These are phyloP conservation scores for Menidia beryllina DNA, from an alignment of 2,113 vertebrate genomes.

Conservation along the genomic window DNA sequence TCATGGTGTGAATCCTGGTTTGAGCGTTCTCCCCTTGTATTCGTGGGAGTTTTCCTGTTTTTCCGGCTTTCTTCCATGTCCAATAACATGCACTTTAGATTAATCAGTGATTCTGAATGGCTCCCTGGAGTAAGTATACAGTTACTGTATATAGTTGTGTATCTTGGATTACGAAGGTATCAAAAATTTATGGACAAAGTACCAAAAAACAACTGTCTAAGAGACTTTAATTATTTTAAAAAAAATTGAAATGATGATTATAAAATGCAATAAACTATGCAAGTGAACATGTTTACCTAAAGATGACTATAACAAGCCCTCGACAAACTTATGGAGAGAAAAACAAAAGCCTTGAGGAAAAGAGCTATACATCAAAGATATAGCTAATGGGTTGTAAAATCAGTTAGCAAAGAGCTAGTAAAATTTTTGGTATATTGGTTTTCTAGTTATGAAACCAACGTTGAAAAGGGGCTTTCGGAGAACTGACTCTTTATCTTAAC, in stretches of 20 bases:
- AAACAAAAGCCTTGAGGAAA: background rate
- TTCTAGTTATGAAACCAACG: slow-evolving; percentile 39
- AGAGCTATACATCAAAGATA: slow-evolving; percentile 12
- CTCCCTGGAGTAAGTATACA: too few relatives aligned
- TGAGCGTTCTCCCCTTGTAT: too few relatives aligned
- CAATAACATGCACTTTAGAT: too few relatives aligned
- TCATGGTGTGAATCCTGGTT: too few relatives aligned
- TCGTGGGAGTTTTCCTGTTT: too few relatives aligned
- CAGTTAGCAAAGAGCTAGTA: slow-evolving; percentile 30
- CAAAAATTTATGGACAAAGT: too few relatives aligned
- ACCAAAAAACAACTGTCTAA: background rate
- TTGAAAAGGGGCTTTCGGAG: too few relatives aligned
- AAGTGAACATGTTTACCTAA: slow-evolving; percentile 5
- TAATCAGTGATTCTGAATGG: too few relatives aligned
- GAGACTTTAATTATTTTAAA: background rate
- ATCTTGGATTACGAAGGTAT: too few relatives aligned
- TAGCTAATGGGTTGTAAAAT: slow-evolving; percentile 46
- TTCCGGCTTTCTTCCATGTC: too few relatives aligned
- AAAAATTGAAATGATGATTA: too few relatives aligned
- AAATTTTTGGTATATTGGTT: slow-evolving; percentile 42
- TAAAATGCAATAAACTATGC: background rate
- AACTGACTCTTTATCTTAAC: slow-evolving; percentile 25
- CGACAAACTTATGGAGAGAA: slow-evolving; percentile 10
- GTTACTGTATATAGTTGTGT: too few relatives aligned
- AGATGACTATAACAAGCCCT: slow-evolving; percentile 12